These are phyloP conservation scores for Palythoa grandiflora DNA, from an alignment of 92 coral and sea anemone species.

Conservation along the genomic window DNA sequence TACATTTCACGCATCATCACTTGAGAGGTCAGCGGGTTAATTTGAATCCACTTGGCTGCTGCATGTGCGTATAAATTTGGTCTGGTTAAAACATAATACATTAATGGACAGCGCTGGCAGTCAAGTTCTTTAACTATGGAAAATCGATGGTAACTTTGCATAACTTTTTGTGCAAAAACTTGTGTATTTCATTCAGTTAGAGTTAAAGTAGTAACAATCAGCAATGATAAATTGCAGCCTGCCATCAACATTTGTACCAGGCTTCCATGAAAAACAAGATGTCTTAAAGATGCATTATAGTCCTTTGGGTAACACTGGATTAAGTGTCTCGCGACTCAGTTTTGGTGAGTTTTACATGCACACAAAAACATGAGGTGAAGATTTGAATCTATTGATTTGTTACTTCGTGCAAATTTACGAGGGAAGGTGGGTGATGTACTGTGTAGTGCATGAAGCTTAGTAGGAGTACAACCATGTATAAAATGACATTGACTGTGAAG, in stretches of 20 bases:
- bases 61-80: too few relatives aligned
- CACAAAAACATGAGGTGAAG: neutral
- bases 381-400: neutral
- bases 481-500: too few relatives aligned
- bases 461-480: neutral
- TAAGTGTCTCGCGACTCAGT: constrained; percentile 83
- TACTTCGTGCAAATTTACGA: too few relatives aligned
- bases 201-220: neutral
- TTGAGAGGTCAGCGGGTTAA: too few relatives aligned
- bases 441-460: neutral
- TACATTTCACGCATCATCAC: too few relatives aligned
- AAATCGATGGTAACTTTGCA: too few relatives aligned
- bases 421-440: too few relatives aligned
- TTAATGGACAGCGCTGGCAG: too few relatives aligned
- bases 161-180: neutral
- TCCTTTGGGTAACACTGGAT: constrained; percentile 88
- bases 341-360: constrained; percentile 70
- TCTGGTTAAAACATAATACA: too few relatives aligned
- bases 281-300: constrained; percentile 78
- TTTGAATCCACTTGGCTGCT: too few relatives aligned
- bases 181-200: neutral
- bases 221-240: neutral
- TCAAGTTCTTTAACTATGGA: too few relatives aligned
- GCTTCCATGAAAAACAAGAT: constrained; percentile 68
- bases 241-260: constrained; percentile 74